Base-by-base conservation (phyloP, 2,113 vertebrate genomes). In the Gobius niger region DNA sequence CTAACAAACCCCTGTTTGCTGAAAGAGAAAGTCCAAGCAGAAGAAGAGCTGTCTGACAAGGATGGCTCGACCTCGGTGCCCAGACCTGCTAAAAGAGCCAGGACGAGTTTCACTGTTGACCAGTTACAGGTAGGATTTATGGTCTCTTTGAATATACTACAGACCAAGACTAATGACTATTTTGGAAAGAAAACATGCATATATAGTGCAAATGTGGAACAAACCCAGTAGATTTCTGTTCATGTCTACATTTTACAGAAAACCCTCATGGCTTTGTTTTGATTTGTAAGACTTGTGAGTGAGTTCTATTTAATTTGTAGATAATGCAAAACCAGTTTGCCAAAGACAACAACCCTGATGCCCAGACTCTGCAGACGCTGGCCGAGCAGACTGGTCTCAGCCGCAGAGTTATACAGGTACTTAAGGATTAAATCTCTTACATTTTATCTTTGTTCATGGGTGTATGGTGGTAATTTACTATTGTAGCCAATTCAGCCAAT, bases 321-420 rank as follows among this genome's bases (percentile, higher is more conserved):
- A 95, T 99, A 65, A 99, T 99, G 97, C 97, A 99, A 87, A 93
- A 93, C 81, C 96, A 99, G 67, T 99, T 99, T 93, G 94, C 97
- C 86, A 95, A 97, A 91, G 97, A 99, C 88, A 99, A 98, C 89
- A 99, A 99, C 75, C 97, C 97, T 61, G 96, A 99, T 9, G 97
- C 97, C 18, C 97, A 99, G 87, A 98, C 96, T 0, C 93, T 99
- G 46, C 97, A 99, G 90, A 96, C 94, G 75, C 87, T 99, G 84
- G 95, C 97, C n/a, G 98, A 99, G 82, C 94, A 95, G 79, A 99
- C 98, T 7, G 96, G 97, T 76, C 93, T 99, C 69, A 99, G 95
- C 89, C 94, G 98, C 72, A 89, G 89, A 54, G 89, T 91, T 9
- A 90, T 91, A 78, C 89, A 90, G 89, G 89, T 90, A 75, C 24